Evolutionary conservation across 2,113 vertebrate species (phyloP), one percentile per base, ranked within the genome.

Genomic region (Dicrurus megarhynchus): DNA sequence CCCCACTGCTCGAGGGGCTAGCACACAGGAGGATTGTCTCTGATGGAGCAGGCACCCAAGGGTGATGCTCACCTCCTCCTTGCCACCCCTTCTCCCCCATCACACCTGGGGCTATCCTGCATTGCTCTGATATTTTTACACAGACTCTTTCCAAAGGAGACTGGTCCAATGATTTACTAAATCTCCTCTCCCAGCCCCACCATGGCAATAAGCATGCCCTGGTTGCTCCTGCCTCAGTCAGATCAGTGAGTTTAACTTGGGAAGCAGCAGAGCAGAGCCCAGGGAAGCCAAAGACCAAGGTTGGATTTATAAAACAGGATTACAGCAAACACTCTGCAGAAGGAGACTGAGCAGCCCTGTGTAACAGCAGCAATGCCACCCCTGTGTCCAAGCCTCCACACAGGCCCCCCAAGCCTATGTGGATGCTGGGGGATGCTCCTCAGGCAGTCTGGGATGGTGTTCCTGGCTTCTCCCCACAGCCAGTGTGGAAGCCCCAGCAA

Each of bases 261-360:
- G 83, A 97, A 61, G 94, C 92, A 91, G 94, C 0, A 3, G 57
- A 94, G 90, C 92, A 91, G 85, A 86, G 88, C 86, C 42, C 50
- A 32, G 55, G 28, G 79, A 94, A 88, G 50, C 71, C 88, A 79
- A 92, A 95, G 90, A 91, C 63, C 94, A 83, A 83, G 75, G 85
- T 0, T 91, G 82, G 78, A 93, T 93, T 91, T 93, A 94, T 61
- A 50, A 64, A 91, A 68, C 28, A 13, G 61, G 85, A 92, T 94
- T 88, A 95, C 0, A 4, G 85, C 63, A 87, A 95, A 90, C 22
- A 37, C 39, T 17, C 75, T 39, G 82, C 53, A 59, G 61, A 32
- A 82, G 75, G 78, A 80, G 88, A 44, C 57, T 2, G 18, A 91
- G 82, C 82, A 82, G 61, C 69, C 23, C 64, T 37, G 73, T 3